These are phyloP conservation scores for Drosophila gunungcola DNA, from an alignment of 1,140 invertebrate species.

Conservation along the genomic window DNA sequence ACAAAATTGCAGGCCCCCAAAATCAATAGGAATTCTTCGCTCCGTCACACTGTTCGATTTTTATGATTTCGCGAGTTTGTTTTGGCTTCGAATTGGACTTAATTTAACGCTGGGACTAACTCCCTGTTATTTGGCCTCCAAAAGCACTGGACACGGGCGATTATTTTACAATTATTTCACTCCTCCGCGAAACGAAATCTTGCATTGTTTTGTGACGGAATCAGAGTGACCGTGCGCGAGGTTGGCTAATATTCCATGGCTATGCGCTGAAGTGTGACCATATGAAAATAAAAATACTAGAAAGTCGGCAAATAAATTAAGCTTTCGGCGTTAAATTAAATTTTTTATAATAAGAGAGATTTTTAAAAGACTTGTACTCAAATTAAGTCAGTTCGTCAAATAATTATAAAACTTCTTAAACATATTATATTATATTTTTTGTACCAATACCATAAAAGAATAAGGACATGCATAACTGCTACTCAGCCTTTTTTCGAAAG, in stretches of 20 bases:
- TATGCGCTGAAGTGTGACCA: constrained; percentile 6
- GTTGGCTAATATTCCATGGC: background rate
- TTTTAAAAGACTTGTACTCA: too few relatives aligned
- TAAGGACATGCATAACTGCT: too few relatives aligned
- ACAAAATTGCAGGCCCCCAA: constrained; percentile 57
- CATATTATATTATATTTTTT: too few relatives aligned
- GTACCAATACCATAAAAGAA: too few relatives aligned
- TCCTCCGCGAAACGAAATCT: constrained; percentile 34
- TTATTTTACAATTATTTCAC: constrained; percentile 47
- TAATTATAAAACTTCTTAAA: too few relatives aligned
- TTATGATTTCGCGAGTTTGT: background rate
- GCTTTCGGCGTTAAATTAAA: too few relatives aligned
- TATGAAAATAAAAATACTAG: background rate
- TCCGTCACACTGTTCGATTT: constrained; percentile 2
- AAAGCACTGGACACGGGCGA: constrained; percentile 1
- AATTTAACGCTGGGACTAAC: constrained; percentile 1
- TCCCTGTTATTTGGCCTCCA: constrained; percentile 28
- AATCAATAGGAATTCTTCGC: constrained; percentile 62
- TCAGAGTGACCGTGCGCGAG: constrained; percentile 7
- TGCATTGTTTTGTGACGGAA: constrained; percentile 41
- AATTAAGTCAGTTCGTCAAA: too few relatives aligned
- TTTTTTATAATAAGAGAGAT: too few relatives aligned
- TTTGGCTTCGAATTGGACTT: background rate
- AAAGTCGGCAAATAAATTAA: background rate
- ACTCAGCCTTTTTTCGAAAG: too few relatives aligned